phyloP scores from a whole-genome alignment of 1,140 invertebrate species.

The Trichomalopsis sarcophagae region DNA sequence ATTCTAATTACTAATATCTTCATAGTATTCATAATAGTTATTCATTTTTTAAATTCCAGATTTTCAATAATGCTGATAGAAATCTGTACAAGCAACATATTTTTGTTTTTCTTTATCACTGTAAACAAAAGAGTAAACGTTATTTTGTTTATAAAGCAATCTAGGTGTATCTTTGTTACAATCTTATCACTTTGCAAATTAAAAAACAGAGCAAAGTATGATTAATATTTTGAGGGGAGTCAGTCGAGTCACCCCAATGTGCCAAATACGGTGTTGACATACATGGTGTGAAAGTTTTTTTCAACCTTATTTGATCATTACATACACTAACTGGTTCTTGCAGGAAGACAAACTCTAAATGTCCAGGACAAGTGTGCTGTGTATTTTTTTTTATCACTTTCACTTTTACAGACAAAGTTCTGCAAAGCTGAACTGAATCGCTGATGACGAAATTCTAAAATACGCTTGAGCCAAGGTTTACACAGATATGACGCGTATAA shows the following conservation, averaged over 20 bases:
- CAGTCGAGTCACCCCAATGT: slow-evolving; percentile 20
- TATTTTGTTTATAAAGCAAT: no score
- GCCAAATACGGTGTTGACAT: slow-evolving; percentile 52
- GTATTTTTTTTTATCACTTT: slow-evolving; percentile 41
- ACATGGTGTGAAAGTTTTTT: slow-evolving; percentile 74
- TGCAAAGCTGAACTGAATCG: not conserved
- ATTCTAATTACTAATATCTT: slow-evolving; percentile 24
- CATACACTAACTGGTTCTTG: slow-evolving; percentile 38
- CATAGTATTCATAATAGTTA: not conserved
- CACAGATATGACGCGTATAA: not conserved
- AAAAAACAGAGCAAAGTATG: not conserved
- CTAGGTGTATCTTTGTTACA: no score
- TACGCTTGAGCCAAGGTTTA: not conserved
- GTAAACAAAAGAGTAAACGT: not conserved
- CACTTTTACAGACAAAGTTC: slow-evolving; percentile 29
- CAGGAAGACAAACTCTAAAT: slow-evolving; percentile 44
- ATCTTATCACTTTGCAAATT: not conserved
- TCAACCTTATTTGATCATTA: slow-evolving; percentile 48
- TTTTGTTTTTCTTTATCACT: not conserved
- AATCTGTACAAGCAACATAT: not conserved
- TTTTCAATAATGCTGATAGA: not conserved
- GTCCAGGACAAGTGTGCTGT: not conserved
- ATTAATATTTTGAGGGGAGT: not conserved
- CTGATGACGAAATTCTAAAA: slow-evolving; percentile 19
- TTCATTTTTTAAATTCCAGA: not conserved